A percentile compares a stretch with the other conserved stretches of the same genome.
These are phyloP conservation scores for Syngnathus floridae DNA, from an alignment of 2,113 vertebrate genomes.

Conservation along the genomic window DNA sequence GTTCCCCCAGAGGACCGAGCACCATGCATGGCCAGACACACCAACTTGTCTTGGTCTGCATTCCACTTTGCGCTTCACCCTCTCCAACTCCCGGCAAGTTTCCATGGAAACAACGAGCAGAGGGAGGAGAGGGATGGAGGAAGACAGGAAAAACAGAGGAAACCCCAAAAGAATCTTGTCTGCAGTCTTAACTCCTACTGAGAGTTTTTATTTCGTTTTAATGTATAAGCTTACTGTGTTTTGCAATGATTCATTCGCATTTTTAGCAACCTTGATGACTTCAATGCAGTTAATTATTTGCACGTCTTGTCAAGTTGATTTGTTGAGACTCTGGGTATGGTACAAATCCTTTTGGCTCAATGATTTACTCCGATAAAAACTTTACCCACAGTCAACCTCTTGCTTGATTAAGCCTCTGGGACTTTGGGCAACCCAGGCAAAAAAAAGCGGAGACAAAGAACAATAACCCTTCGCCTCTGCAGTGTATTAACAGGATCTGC, in stretches of 20 bases:
- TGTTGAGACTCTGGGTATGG: constrained; percentile 32
- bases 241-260: constrained; percentile 9
- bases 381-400: constrained; percentile 30
- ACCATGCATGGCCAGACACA: constrained; percentile 60
- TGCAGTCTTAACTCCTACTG: constrained; percentile 34
- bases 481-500: constrained; percentile 9
- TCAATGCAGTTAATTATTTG: constrained; percentile 45
- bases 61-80: constrained; percentile 45
- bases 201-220: constrained; percentile 27
- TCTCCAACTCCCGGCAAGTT: constrained; percentile 65
- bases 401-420: constrained; percentile 53
- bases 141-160: constrained; percentile 26
- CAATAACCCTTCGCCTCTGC: constrained; percentile 15
- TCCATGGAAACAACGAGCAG: constrained; percentile 73
- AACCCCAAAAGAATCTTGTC: constrained; percentile 53
- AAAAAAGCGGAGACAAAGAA: constrained; percentile 6
- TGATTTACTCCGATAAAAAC: constrained; percentile 44
- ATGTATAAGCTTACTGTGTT: constrained; percentile 6
- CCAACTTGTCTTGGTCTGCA: constrained; percentile 60
- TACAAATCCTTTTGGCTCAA: constrained; percentile 40
- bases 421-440: constrained; percentile 30
- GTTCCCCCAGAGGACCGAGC: constrained; percentile 51
- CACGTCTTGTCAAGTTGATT: constrained; percentile 37
- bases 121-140: constrained; percentile 22
- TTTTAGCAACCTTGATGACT: constrained; percentile 30